Conservation (phyloP, 2,113 vertebrate genomes). For the Tragelaphus imberbis region DNA sequence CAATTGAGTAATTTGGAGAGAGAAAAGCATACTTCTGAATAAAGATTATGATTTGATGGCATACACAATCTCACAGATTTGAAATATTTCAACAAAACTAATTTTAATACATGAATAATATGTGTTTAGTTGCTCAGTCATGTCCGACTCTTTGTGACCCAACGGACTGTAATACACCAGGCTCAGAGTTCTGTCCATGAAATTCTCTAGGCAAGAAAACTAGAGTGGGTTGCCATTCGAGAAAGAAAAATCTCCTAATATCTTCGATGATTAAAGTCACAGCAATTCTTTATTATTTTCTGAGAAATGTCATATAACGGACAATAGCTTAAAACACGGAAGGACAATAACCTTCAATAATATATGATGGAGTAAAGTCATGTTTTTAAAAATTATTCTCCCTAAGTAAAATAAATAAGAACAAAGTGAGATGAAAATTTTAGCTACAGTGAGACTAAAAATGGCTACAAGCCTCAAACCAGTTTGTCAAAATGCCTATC, state of each 20-base stretch:
- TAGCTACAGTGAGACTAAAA: neutral
- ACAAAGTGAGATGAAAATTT: neutral
- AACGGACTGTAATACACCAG: neutral
- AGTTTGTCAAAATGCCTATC: neutral
- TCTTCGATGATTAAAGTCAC: neutral
- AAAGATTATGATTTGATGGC: neutral
- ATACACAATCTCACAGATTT: neutral
- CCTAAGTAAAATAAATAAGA: neutral
- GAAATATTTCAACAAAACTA: constrained; percentile 9
- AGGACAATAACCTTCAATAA: neutral
- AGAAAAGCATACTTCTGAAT: neutral
- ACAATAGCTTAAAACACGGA: neutral
- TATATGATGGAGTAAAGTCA: neutral
- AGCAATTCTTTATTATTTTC: neutral
- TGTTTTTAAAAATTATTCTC: neutral
- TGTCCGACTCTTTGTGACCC: no score
- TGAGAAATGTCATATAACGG: neutral
- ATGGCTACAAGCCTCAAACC: neutral
- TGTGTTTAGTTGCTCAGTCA: neutral
- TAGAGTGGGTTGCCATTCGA: neutral
- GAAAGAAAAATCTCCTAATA: neutral
- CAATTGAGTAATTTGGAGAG: neutral
- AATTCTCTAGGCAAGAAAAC: neutral
- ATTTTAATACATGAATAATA: neutral
- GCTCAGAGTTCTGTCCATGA: neutral